Evolutionary conservation across 2,113 vertebrate species (phyloP).

Genomic region (Phylloscopus trochiloides): DNA sequence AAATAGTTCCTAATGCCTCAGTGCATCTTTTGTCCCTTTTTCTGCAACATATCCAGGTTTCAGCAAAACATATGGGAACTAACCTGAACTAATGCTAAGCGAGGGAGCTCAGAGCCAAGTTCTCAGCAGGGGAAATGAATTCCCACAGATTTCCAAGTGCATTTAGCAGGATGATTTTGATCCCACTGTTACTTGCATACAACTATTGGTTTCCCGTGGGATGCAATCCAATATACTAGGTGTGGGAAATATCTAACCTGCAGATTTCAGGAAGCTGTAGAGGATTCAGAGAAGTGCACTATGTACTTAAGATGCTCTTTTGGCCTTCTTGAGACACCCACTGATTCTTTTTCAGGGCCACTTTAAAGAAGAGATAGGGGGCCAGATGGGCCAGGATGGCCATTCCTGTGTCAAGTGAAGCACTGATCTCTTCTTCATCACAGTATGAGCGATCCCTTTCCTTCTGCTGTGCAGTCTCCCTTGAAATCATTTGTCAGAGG

Average conservation of each 20-base stretch:
- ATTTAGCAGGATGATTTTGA: background rate
- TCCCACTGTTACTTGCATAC: background rate
- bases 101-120: background rate
- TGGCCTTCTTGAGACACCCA: background rate
- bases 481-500: constrained; percentile 13
- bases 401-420: background rate
- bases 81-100: background rate
- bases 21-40: background rate
- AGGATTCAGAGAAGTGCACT: background rate
- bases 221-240: background rate
- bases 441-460: background rate
- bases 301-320: background rate
- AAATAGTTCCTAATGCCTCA: background rate
- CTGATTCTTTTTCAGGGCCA: background rate
- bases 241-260: background rate
- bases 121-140: background rate
- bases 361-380: background rate
- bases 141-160: background rate
- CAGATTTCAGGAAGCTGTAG: background rate
- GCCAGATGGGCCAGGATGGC: background rate
- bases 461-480: background rate
- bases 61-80: background rate
- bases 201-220: background rate
- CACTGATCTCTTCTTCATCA: background rate
- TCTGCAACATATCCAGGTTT: background rate